These are phyloP conservation scores for Nebria ingens DNA, from an alignment of 1,140 invertebrate species.

Conservation along the genomic window DNA sequence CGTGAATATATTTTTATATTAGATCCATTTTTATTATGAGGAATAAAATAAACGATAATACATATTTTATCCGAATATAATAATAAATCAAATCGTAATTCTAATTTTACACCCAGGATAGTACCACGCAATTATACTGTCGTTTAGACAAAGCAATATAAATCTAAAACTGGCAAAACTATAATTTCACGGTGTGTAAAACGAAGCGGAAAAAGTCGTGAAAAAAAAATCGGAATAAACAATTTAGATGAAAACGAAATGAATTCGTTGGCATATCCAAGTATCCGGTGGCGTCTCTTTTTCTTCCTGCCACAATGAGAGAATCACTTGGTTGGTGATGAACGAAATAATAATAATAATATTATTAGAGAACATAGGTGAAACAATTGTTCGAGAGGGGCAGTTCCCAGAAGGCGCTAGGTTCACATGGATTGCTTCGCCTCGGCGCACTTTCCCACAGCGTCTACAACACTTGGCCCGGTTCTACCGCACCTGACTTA, in stretches of 20 bases:
- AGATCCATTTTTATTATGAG: no score
- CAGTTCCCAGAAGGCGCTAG: slow-evolving; percentile 14
- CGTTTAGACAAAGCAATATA: no score
- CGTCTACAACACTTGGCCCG: slow-evolving; percentile 2
- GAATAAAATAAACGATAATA: no score
- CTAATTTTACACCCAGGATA: no score
- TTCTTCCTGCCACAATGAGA: background rate
- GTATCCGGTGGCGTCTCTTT: slow-evolving; percentile 1
- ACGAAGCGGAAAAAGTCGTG: no score
- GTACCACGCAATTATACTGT: no score
- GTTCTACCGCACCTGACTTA: background rate
- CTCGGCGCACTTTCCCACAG: slow-evolving; percentile 23
- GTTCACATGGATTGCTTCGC: slow-evolving; percentile 23
- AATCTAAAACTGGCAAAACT: no score
- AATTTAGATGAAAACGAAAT: background rate
- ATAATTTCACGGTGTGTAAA: no score
- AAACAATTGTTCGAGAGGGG: slow-evolving; percentile 7
- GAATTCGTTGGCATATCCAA: background rate
- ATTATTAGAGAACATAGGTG: background rate
- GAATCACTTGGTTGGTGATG: background rate
- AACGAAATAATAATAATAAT: background rate
- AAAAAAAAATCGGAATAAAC: background rate
- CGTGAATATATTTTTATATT: no score
- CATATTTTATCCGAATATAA: no score
- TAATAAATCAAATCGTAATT: no score